phyloP scores from a whole-genome alignment of 2,113 vertebrate species.

The Lepisosteus oculatus region DNA sequence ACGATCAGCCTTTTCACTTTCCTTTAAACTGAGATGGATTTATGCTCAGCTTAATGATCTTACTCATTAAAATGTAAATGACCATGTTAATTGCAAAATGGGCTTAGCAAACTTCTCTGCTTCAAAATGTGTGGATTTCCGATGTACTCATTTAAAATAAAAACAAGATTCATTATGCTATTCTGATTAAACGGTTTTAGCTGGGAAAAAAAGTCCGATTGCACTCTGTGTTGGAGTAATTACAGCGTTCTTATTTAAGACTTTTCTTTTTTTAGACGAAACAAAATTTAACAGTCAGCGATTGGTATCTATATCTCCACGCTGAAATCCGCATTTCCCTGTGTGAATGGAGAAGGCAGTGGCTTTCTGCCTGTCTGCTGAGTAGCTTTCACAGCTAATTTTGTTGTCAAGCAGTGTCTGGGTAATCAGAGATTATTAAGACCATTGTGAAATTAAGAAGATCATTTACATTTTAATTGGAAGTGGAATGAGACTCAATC shows the following conservation, averaged over 20 bases:
- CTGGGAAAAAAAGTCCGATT: conserved; percentile 4
- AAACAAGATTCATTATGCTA: conserved; percentile 5
- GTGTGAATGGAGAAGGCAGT: too few relatives aligned
- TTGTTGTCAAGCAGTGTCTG: too few relatives aligned
- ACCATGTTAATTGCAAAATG: conserved; percentile 11
- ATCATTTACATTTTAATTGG: too few relatives aligned
- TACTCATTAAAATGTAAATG: conserved; percentile 20
- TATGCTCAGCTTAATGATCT: conserved; percentile 7
- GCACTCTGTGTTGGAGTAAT: conserved; percentile 1
- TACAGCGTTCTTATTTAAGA: neutral
- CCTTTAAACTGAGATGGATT: conserved; percentile 5
- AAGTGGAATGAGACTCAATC: too few relatives aligned
- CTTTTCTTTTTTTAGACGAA: too few relatives aligned
- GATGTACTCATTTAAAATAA: conserved; percentile 7
- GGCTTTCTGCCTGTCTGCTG: too few relatives aligned
- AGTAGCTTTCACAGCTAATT: too few relatives aligned
- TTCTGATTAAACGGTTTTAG: conserved; percentile 13
- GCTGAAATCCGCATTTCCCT: too few relatives aligned
- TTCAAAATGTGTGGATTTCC: conserved; percentile 11
- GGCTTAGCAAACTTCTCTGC: conserved; percentile 6
- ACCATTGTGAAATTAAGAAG: too few relatives aligned
- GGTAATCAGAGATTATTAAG: too few relatives aligned
- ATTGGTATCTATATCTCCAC: too few relatives aligned
- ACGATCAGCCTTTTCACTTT: neutral
- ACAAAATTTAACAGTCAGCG: too few relatives aligned